These are phyloP conservation scores for Ostrea denselamellosa DNA, from an alignment of 1,140 invertebrate genomes.

Conservation along the genomic window DNA sequence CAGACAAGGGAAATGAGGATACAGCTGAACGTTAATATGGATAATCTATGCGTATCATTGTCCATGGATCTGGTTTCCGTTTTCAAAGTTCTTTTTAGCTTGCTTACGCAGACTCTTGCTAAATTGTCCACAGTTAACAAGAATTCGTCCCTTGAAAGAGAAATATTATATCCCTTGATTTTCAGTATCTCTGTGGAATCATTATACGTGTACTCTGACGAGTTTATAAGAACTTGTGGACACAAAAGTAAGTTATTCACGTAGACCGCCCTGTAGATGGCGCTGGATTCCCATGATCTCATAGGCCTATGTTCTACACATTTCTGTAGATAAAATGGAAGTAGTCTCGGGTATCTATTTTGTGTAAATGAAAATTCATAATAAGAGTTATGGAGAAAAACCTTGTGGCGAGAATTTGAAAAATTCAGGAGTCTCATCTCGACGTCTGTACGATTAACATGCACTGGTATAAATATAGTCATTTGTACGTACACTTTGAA, in stretches of 20 bases:
- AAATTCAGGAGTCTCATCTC: not conserved
- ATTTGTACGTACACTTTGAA: not conserved
- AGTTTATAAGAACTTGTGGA: not conserved
- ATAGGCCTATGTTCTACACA: not conserved
- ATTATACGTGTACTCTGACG: not conserved
- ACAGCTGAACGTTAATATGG: slow-evolving; percentile 33
- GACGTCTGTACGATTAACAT: not conserved
- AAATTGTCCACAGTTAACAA: not conserved
- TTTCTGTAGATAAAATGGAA: not conserved
- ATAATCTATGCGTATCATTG: not conserved
- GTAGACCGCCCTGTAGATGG: not conserved
- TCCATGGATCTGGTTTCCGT: not conserved
- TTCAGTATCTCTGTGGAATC: not conserved
- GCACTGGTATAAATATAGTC: not conserved
- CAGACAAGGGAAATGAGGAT: slow-evolving; percentile 45
- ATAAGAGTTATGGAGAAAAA: not conserved
- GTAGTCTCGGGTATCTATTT: not conserved
- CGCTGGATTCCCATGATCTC: not conserved
- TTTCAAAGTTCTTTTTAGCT: not conserved
- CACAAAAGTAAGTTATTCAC: not conserved
- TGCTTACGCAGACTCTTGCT: slow-evolving; percentile 29
- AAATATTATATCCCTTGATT: not conserved
- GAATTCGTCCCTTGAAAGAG: not conserved
- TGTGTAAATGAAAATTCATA: not conserved
- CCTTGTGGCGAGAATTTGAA: not conserved